phyloP scores from a whole-genome alignment of 2,113 vertebrate species.

The Zosterops lateralis region DNA sequence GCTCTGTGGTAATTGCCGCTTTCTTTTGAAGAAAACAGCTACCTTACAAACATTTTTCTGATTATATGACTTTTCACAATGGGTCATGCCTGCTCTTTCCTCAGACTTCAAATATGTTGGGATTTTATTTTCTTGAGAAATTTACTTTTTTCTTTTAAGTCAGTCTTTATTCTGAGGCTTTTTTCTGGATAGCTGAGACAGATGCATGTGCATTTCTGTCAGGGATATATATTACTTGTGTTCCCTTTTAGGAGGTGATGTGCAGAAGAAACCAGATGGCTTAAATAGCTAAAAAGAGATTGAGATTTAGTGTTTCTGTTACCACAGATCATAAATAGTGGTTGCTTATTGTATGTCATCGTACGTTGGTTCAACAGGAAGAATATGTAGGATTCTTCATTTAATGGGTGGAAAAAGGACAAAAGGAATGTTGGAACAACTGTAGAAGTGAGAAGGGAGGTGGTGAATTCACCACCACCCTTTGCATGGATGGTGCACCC shows the following conservation, averaged over 20 bases:
- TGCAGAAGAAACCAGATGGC: conserved; percentile 2
- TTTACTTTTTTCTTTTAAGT: not conserved
- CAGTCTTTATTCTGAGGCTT: not conserved
- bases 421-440: not conserved
- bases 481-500: not conserved
- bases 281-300: not conserved
- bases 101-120: not conserved
- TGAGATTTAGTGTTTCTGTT: not conserved
- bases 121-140: not conserved
- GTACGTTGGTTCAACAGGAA: not conserved
- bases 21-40: not conserved
- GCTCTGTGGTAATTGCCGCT: not conserved
- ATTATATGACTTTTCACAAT: not conserved
- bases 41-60: not conserved
- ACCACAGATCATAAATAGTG: not conserved
- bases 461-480: not conserved
- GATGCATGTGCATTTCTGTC: not conserved
- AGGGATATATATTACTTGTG: not conserved
- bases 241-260: not conserved
- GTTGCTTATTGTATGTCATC: not conserved
- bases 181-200: not conserved
- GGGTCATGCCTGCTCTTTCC: not conserved
- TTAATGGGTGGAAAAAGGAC: not conserved
- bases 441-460: not conserved
- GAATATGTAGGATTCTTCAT: not conserved